Evolutionary conservation across 2,888 invertebrate species (phyloP).

Genomic region (Synanthedon myopaeformis): DNA sequence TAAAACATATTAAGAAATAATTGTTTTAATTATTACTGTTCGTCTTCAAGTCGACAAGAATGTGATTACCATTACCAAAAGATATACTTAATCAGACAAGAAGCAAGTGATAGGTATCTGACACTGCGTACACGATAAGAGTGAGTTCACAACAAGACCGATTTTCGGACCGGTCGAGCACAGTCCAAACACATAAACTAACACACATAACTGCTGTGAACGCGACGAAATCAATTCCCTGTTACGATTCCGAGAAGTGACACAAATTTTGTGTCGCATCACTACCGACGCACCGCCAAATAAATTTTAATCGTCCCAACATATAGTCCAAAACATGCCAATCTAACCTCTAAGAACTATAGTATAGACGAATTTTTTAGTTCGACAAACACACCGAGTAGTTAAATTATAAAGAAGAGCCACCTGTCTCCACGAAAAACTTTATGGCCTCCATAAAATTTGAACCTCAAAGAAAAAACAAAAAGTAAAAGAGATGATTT

Average conservation of each 20-base stretch:
- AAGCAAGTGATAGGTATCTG: constrained; percentile 37
- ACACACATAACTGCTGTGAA: constrained; percentile 60
- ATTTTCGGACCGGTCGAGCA: constrained; percentile 18
- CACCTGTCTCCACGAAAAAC: constrained; percentile 70
- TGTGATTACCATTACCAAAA: constrained; percentile 52
- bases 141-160: constrained; percentile 43
- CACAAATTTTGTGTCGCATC: constrained; percentile 68
- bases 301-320: constrained; percentile 55
- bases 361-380: constrained; percentile 37
- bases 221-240: constrained; percentile 65
- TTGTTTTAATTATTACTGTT: constrained; percentile 52
- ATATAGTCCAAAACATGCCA: constrained; percentile 31
- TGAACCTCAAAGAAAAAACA: constrained; percentile 65
- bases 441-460: constrained; percentile 68
- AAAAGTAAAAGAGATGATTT: constrained; percentile 44
- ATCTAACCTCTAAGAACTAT: constrained; percentile 49
- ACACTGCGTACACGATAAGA: constrained; percentile 47
- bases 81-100: constrained; percentile 63
- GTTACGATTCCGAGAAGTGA: constrained; percentile 68
- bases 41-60: constrained; percentile 54
- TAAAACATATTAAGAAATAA: constrained; percentile 19
- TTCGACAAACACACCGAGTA: constrained; percentile 30
- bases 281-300: constrained; percentile 65
- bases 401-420: constrained; percentile 66
- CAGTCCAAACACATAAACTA: constrained; percentile 49